Percentiles rank a stretch among this genome's conserved stretches.
These are phyloP conservation scores for Aphelenchoides fujianensis DNA, from an alignment of 1,140 invertebrate species.

Conservation along the genomic window DNA sequence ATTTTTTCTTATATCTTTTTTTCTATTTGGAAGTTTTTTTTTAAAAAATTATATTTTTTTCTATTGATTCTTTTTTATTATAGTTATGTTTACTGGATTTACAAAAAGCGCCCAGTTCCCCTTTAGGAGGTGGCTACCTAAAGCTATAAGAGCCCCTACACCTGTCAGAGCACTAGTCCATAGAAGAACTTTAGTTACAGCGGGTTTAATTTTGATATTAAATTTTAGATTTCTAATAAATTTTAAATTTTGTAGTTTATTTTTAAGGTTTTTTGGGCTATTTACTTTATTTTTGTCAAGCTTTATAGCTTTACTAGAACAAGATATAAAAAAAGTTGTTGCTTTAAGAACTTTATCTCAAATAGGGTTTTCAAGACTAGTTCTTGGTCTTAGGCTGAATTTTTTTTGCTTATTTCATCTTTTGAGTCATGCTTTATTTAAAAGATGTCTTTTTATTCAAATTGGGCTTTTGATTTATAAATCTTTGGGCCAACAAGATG, in stretches of 20 bases:
- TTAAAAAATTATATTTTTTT: constrained; percentile 36
- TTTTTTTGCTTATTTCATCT: constrained; percentile 24
- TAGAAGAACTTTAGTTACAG: constrained; percentile 47
- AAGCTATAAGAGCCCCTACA: constrained; percentile 49
- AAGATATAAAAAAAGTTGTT: constrained; percentile 44
- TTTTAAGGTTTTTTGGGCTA: constrained; percentile 26
- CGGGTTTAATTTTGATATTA: constrained; percentile 45
- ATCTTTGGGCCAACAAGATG: constrained; percentile 31
- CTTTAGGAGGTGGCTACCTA: constrained; percentile 46
- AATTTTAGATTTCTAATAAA: constrained; percentile 33
- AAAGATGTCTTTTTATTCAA: constrained; percentile 29
- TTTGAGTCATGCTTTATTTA: constrained; percentile 30
- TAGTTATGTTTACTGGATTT: constrained; percentile 8
- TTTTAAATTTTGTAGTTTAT: constrained; percentile 28
- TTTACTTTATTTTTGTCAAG: constrained; percentile 31
- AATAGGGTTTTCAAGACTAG: constrained; percentile 36
- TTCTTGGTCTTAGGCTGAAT: constrained; percentile 19
- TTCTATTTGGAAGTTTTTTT: constrained; percentile 21
- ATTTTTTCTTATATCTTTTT: constrained; percentile 43
- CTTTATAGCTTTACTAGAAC: constrained; percentile 35
- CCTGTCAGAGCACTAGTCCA: constrained; percentile 50
- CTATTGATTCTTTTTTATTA: constrained; percentile 37
- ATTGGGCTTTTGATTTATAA: constrained; percentile 27
- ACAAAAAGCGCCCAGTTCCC: constrained; percentile 50
- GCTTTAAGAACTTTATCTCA: constrained; percentile 42